A percentile compares a stretch with the other conserved stretches of the same genome.
Evolutionary conservation across 2,888 invertebrate species (phyloP).

Genomic region (Eubasilissa splendida): DNA sequence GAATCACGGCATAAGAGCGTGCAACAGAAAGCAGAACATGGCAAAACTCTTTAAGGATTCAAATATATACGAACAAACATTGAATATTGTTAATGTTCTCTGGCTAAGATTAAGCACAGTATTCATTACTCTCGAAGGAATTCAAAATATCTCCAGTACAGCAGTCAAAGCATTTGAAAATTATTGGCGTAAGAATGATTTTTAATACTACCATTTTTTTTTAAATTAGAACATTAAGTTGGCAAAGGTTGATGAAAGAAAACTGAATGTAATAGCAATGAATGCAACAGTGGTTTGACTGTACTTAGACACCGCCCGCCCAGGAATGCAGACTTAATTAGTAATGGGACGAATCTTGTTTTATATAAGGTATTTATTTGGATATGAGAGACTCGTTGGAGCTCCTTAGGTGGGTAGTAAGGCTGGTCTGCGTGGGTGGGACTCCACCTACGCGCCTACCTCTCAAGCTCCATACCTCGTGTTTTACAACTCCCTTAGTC

Average conservation of each 20-base stretch:
- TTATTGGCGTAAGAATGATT: constrained; percentile 69
- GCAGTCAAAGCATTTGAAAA: constrained; percentile 70
- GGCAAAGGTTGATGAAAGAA: neutral
- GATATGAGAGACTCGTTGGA: too few species aligned
- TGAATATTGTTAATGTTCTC: constrained; percentile 67
- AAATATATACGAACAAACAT: constrained; percentile 66
- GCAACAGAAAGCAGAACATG: constrained; percentile 71
- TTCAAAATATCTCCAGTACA: constrained; percentile 68
- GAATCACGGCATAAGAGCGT: constrained; percentile 73
- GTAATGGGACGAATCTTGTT: too few species aligned
- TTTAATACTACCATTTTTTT: neutral
- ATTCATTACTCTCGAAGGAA: constrained; percentile 67
- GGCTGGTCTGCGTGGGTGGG: too few species aligned
- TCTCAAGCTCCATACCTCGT: too few species aligned
- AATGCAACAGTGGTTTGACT: too few species aligned
- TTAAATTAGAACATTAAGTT: neutral
- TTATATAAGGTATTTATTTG: too few species aligned
- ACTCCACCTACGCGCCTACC: too few species aligned
- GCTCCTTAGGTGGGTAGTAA: too few species aligned
- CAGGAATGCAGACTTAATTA: too few species aligned
- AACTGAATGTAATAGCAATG: too few species aligned
- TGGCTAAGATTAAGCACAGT: constrained; percentile 68
- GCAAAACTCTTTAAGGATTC: constrained; percentile 65
- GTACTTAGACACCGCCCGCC: too few species aligned
- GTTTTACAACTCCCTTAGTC: too few species aligned